A percentile compares a stretch with the other conserved stretches of the same genome.
Evolutionary conservation across 2,888 invertebrate genomes (phyloP).

Genomic region (Dione juno): DNA sequence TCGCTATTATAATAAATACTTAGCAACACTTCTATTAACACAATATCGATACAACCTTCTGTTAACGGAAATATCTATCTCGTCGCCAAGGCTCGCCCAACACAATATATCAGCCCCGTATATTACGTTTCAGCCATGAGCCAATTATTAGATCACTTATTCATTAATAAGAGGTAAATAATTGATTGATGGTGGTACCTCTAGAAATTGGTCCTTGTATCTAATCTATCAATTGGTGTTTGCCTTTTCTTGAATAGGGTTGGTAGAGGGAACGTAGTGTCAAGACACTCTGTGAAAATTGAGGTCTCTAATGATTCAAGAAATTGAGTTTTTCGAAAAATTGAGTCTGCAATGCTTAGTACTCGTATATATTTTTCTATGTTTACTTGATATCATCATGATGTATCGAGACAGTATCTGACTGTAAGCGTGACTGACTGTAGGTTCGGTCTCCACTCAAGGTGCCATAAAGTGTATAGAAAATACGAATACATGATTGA

Average conservation of each 20-base stretch:
- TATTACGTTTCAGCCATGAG: slow-evolving; percentile 9
- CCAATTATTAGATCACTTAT: background rate
- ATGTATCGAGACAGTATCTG: too few relatives aligned
- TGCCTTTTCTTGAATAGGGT: background rate
- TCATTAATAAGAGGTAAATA: slow-evolving; percentile 16
- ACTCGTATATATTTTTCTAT: too few relatives aligned
- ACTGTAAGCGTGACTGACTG: too few relatives aligned
- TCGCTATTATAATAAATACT: background rate
- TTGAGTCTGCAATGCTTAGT: too few relatives aligned
- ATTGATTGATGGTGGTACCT: background rate
- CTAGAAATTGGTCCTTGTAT: slow-evolving; percentile 2
- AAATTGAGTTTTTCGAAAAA: too few relatives aligned
- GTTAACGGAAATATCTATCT: slow-evolving; percentile 16
- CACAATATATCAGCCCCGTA: slow-evolving; percentile 6
- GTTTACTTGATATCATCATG: too few relatives aligned
- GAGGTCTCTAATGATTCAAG: too few relatives aligned
- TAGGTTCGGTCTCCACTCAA: too few relatives aligned
- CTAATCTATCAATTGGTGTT: background rate
- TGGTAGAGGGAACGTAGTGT: too few relatives aligned
- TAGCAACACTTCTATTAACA: slow-evolving; percentile 6
- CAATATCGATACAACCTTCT: slow-evolving; percentile 1
- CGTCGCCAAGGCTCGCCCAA: background rate
- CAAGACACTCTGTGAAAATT: too few relatives aligned
- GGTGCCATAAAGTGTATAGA: too few relatives aligned
- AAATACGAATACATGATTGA: too few relatives aligned